Evolutionary conservation across 1,140 invertebrate genomes (phyloP).

Genomic region (Drosophila azteca): DNA sequence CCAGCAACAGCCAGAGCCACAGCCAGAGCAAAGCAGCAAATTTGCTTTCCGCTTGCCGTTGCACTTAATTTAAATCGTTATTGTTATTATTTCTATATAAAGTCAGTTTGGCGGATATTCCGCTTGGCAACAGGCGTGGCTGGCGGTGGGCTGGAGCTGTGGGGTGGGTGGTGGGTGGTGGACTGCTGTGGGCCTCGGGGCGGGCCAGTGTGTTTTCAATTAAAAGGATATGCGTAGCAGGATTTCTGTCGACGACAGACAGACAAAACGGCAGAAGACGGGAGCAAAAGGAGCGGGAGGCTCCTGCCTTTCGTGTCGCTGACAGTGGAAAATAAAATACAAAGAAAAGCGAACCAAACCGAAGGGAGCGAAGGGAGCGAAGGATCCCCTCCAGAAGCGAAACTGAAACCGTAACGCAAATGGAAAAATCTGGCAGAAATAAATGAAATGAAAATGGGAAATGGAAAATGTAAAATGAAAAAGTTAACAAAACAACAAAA

Average conservation of each 20-base stretch:
- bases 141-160: too few species aligned
- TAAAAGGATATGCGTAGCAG: conserved; percentile 72
- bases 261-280: neutral
- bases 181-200: neutral
- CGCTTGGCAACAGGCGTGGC: neutral
- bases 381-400: neutral
- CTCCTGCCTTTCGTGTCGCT: conserved; percentile 50
- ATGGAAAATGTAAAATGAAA: conserved; percentile 29
- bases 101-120: conserved; percentile 45
- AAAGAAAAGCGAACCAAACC: conserved; percentile 1
- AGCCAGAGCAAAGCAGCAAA: conserved; percentile 3
- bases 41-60: conserved; percentile 58
- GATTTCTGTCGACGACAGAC: conserved; percentile 32
- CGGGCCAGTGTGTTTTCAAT: conserved; percentile 65
- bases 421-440: conserved; percentile 11
- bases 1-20: too few species aligned
- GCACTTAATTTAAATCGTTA: conserved; percentile 79
- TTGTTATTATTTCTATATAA: conserved; percentile 78
- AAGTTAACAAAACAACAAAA: conserved; percentile 24
- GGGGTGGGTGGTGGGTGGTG: too few species aligned
- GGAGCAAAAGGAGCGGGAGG: neutral
- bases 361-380: neutral
- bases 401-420: conserved; percentile 21
- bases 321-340: conserved; percentile 47
- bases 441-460: conserved; percentile 37